phyloP scores from a whole-genome alignment of 2,888 invertebrate genomes.

The Poecilobothrus nobilitatus region DNA sequence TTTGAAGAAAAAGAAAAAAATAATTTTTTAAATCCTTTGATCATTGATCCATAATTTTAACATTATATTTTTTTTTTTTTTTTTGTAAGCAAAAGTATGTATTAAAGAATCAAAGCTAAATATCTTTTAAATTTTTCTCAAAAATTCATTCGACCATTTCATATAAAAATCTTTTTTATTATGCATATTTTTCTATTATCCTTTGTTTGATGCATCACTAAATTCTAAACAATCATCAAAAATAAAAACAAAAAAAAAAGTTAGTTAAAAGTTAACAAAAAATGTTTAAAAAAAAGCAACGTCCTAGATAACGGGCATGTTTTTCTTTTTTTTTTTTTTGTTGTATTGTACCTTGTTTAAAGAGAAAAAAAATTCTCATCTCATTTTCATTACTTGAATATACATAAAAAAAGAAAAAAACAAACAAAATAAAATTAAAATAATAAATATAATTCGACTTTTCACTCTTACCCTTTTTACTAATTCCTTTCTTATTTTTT shows the following conservation, averaged over 20 bases:
- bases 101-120: too few relatives aligned
- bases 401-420: neutral
- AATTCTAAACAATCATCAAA: neutral
- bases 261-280: neutral
- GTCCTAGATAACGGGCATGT: neutral
- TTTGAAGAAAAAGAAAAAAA: too few relatives aligned
- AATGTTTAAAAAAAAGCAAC: neutral
- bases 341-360: neutral
- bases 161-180: too few relatives aligned
- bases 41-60: too few relatives aligned
- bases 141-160: neutral
- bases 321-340: too few relatives aligned
- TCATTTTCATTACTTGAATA: too few relatives aligned
- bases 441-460: neutral
- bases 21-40: too few relatives aligned
- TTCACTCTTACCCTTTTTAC: neutral
- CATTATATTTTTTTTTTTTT: too few relatives aligned
- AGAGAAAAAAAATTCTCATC: neutral
- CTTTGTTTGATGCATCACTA: neutral
- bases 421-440: neutral
- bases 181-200: neutral
- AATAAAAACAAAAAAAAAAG: neutral
- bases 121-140: too few relatives aligned
- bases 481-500: too few relatives aligned
- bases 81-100: too few relatives aligned